A percentile compares a stretch with the other conserved stretches of the same genome.
Evolutionary conservation across 2,888 invertebrate genomes (phyloP).

Genomic region (Chymomyza fuscimana): DNA sequence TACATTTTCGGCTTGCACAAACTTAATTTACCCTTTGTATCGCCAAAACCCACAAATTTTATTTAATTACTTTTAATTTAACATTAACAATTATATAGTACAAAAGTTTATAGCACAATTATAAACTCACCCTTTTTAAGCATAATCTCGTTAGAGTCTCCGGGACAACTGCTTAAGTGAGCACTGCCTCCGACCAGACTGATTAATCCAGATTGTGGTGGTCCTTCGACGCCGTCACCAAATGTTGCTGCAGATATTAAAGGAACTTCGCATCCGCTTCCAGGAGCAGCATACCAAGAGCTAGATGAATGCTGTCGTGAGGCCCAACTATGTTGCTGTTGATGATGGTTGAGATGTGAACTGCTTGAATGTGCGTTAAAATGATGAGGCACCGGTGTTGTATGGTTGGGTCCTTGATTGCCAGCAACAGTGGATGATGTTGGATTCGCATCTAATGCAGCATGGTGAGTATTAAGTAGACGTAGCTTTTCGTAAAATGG

Average conservation of each 20-base stretch:
- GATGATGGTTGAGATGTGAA: constrained; percentile 37
- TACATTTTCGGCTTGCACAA: no score
- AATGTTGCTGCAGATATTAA: constrained; percentile 23
- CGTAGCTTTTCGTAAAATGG: constrained; percentile 77
- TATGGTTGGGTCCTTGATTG: constrained; percentile 45
- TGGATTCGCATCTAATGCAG: constrained; percentile 32
- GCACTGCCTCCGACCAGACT: constrained; percentile 25
- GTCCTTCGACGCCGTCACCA: constrained; percentile 4
- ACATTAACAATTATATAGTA: no score
- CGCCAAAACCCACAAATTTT: no score
- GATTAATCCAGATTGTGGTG: constrained; percentile 42
- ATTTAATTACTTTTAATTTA: no score
- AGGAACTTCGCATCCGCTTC: constrained; percentile 58
- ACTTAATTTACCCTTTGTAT: no score
- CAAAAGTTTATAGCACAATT: no score
- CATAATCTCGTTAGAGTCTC: constrained; percentile 61
- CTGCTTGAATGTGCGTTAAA: constrained; percentile 43
- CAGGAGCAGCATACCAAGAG: constrained; percentile 77
- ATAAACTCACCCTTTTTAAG: constrained; percentile 69
- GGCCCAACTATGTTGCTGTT: constrained; percentile 69
- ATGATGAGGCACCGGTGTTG: constrained; percentile 43
- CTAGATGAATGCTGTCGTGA: constrained; percentile 70
- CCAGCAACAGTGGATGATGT: constrained; percentile 35
- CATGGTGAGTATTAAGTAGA: constrained; percentile 69
- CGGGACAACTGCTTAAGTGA: constrained; percentile 50